Evolutionary conservation across 2,888 invertebrate genomes (phyloP), one percentile per base, ranked within the genome.

Genomic region (Electrophaes corylata): DNA sequence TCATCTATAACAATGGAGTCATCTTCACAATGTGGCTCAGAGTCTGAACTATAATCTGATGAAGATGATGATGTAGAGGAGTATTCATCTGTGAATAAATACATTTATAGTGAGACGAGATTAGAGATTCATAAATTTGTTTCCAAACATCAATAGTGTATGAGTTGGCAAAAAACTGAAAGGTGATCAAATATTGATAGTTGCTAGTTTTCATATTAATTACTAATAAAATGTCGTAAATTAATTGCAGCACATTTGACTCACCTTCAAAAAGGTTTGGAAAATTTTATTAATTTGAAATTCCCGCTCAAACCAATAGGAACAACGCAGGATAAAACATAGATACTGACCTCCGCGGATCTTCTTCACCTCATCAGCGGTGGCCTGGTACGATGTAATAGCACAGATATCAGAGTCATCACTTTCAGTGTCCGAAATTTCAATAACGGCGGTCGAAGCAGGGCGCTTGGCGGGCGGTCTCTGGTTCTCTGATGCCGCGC

Each of bases 351-450:
- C 91, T 66, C 88, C 87, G 18, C 92, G 87, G 59, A 92, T 89
- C 67, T 89, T 81, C 67, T 92, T 92, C 58, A 91, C 91, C 72
- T 92, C 92, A 61, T 91, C 91, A 1, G 91, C 88, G 16, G 91
- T 75, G 26, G 92, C 92, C 70, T 91, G 91, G 73, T 92, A 92
- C 0, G 91, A 86, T 55, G 84, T 88, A 10, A 92, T 91, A 4
- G 92, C 91, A 60, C 92, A 92, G n/a, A 92, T 81, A 52, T 91
- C 91, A n/a, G 92, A 92, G 58, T 91, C 92, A 47, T 91, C 91
- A 56, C 87, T 91, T 11, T 92, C 92, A 0, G 91, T 88, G 63
- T 92, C 91, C 10, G 91, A 90, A 48, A 92, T 92, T 70, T 90
- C 90, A 48, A 92, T 91, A 12, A 92, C 89, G 11, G 88, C 72